These are phyloP conservation scores for Malachius bipustulatus DNA, from an alignment of 2,888 invertebrate genomes.

Conservation along the genomic window DNA sequence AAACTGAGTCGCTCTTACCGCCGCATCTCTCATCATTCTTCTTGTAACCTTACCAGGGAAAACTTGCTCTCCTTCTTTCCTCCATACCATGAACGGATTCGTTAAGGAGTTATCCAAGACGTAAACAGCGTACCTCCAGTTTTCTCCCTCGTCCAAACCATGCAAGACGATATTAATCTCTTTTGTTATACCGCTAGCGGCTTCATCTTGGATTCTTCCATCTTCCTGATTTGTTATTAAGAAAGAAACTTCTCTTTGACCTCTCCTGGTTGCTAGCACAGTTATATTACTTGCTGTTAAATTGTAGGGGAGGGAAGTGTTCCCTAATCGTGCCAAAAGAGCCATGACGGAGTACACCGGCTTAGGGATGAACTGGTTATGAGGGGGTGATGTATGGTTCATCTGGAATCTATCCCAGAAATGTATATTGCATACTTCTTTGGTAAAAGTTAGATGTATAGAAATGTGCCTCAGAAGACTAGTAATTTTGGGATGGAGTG, in stretches of 20 bases:
- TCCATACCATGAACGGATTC: not conserved
- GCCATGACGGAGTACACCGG: not conserved
- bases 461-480: no score
- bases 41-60: not conserved
- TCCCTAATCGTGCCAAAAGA: not conserved
- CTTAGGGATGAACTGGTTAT: not conserved
- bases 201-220: not conserved
- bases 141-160: not conserved
- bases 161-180: no score
- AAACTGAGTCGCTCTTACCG: no score
- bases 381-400: not conserved
- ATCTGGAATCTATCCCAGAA: constrained; percentile 1
- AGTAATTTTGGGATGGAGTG: no score
- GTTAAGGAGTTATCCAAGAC: not conserved
- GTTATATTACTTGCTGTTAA: not conserved
- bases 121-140: not conserved
- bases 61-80: not conserved
- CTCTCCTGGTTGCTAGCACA: not conserved
- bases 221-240: not conserved
- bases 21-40: not conserved
- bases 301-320: not conserved
- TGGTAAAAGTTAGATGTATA: no score
- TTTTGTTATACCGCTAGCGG: not conserved
- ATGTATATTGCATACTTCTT: no score
- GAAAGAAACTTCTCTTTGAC: not conserved